Conservation (phyloP, 1,140 invertebrate species). For the Drosophila sp. region DNA sequence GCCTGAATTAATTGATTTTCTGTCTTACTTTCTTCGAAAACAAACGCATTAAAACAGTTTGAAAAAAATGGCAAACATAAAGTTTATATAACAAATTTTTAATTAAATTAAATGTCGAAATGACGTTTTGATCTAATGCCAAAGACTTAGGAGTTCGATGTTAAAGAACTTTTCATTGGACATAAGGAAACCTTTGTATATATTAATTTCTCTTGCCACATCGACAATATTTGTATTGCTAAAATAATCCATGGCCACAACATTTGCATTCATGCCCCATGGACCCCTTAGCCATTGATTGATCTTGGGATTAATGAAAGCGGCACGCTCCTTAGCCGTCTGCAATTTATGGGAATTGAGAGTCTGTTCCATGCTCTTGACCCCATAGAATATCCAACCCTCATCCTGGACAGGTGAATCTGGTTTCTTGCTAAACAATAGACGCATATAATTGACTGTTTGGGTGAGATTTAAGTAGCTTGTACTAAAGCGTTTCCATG, state of each 20-base stretch:
- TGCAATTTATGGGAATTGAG: slow-evolving; percentile 64
- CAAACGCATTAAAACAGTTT: no score
- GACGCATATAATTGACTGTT: slow-evolving; percentile 72
- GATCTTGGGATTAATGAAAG: slow-evolving; percentile 65
- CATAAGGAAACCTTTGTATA: slow-evolving; percentile 64
- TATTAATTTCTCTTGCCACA: slow-evolving; percentile 83
- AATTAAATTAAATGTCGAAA: no score
- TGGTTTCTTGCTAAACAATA: slow-evolving; percentile 68
- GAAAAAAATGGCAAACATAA: no score
- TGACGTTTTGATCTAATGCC: neutral
- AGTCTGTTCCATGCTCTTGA: slow-evolving; percentile 67
- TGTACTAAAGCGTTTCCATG: slow-evolving; percentile 75
- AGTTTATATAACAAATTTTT: no score
- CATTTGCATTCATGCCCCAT: slow-evolving; percentile 85
- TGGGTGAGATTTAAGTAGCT: slow-evolving; percentile 69
- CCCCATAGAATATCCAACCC: slow-evolving; percentile 72
- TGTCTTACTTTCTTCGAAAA: no score
- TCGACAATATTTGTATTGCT: slow-evolving; percentile 86
- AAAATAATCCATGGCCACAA: slow-evolving; percentile 86
- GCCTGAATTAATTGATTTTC: no score
- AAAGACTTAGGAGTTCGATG: slow-evolving; percentile 52
- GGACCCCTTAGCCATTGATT: slow-evolving; percentile 71
- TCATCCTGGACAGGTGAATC: slow-evolving; percentile 63
- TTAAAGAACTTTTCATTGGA: slow-evolving; percentile 59
- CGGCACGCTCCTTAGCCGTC: slow-evolving; percentile 70